Base-by-base conservation (phyloP, 2,888 invertebrate genomes). In the Heliothis peltigera region DNA sequence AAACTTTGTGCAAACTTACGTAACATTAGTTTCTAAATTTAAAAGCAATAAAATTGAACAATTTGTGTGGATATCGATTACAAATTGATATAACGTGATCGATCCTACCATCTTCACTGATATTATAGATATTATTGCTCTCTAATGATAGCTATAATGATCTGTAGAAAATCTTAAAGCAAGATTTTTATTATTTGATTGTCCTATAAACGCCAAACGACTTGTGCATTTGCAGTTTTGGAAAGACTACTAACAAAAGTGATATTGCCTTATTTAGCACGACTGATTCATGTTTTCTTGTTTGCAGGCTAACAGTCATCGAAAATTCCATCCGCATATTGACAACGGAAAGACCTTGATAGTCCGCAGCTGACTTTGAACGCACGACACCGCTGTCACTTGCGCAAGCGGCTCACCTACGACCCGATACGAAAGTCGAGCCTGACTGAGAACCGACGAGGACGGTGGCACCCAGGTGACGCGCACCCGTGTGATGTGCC, bases 401-500 rank as follows among this genome's bases (percentile, higher is more conserved):
- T 82, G 72, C 83, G 84, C 83, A 81, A 79, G 83, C 83, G 74
- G 74, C 55, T 76, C 71, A 78, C 78, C 78, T 76, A 70, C 78
- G 78, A 80, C 80, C 82, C 75, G 80, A 74, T 63, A 72, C 71
- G 78, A 69, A 75, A 81, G 79, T 76, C 70, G 75, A 75, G 70
- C 64, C 69, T 62, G 72, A 64, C 52, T 69, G 65, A 71, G 62
- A 70, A 58, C 61, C 72, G 58, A 61, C 59, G 65, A 79, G 74
- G 57, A 67, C 66, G 72, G 64, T 71, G 69, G 73, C 64, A 22
- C 55, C 51, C 52, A 70, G 70, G 84, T 81, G 84, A 76, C 71
- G 60, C 70, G 86, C 87, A 89, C 89, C 86, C 85, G 91, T 93
- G 94, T 92, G 90, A 94, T 95, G 94, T 90, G 90, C 92, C 86